Conservation (phyloP, 2,888 invertebrate species). For the Lasioglossum lativentre region DNA sequence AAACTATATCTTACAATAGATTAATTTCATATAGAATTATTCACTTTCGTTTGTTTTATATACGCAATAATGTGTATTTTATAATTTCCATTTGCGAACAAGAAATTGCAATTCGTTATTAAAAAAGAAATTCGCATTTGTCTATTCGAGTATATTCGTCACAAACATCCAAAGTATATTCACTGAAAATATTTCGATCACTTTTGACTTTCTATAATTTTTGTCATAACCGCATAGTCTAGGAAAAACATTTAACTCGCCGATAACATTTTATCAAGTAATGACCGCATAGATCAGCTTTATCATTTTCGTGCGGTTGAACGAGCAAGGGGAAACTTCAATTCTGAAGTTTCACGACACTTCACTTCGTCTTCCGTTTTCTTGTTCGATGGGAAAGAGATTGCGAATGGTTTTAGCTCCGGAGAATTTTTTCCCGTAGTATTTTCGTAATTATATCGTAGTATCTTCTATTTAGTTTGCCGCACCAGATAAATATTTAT, state of each 20-base stretch:
- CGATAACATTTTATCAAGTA: background rate
- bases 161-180: too few relatives aligned
- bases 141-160: too few relatives aligned
- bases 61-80: background rate
- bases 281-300: background rate
- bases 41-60: background rate
- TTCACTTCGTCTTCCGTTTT: background rate
- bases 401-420: background rate
- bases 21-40: background rate
- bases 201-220: too few relatives aligned
- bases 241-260: background rate
- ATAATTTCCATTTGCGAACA: too few relatives aligned
- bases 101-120: too few relatives aligned
- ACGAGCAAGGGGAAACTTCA: background rate
- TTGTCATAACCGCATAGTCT: background rate
- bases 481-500: slow-evolving; percentile 57
- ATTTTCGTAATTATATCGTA: background rate
- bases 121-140: too few relatives aligned
- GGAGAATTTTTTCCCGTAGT: background rate
- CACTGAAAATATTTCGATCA: too few relatives aligned
- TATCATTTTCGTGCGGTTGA: background rate
- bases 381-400: background rate
- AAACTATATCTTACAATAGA: background rate
- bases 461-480: background rate
- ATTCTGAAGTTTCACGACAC: background rate